Evolutionary conservation across 2,888 invertebrate genomes (phyloP).

Genomic region (Pecten maximus): DNA sequence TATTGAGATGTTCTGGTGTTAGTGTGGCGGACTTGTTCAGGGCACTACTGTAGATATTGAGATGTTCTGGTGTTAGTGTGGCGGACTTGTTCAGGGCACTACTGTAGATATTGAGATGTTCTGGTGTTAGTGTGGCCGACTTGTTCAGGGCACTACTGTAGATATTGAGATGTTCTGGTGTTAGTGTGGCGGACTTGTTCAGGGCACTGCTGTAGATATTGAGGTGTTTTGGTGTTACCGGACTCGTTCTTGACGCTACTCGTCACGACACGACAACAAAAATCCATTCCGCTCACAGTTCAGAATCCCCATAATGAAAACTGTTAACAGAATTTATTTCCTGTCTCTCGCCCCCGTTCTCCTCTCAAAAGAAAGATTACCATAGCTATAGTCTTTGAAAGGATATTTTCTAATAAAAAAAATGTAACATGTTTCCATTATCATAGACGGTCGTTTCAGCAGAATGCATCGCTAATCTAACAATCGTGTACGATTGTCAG

Average conservation of each 20-base stretch:
- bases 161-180: too few species aligned
- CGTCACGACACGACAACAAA: background rate
- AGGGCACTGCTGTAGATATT: too few species aligned
- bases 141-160: too few species aligned
- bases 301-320: background rate
- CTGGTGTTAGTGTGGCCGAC: too few species aligned
- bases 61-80: too few species aligned
- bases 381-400: background rate
- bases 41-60: too few species aligned
- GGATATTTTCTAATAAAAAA: background rate
- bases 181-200: too few species aligned
- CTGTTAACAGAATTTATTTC: background rate
- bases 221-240: too few species aligned
- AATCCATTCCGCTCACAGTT: background rate
- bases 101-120: too few species aligned
- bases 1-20: too few species aligned
- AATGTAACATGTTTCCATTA: background rate
- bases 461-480: background rate
- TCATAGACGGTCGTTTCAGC: background rate
- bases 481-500: background rate
- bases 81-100: too few species aligned
- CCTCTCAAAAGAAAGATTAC: background rate
- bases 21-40: too few species aligned
- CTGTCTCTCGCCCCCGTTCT: background rate
- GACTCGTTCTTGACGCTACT: background rate